phyloP scores from a whole-genome alignment of 53 echinoderm and acorn worm genomes.

The Temnopleurus reevesii region DNA sequence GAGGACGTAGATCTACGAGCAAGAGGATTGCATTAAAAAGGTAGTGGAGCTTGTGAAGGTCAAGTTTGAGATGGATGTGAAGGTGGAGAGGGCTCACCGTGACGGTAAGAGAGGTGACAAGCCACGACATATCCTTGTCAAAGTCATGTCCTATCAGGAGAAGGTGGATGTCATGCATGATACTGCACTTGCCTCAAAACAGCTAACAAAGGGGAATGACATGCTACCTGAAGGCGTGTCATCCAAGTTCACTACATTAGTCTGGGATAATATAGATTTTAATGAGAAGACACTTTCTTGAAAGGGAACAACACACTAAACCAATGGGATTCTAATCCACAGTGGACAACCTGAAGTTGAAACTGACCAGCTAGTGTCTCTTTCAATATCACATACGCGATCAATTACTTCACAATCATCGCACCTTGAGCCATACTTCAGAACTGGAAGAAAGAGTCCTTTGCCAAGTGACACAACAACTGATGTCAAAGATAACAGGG shows the following conservation, averaged over 20 bases:
- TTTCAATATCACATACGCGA: slow-evolving; percentile 34
- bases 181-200: slow-evolving; percentile 54
- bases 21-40: too few relatives aligned
- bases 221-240: neutral
- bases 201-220: neutral
- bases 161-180: slow-evolving; percentile 77
- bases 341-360: neutral
- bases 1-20: too few relatives aligned
- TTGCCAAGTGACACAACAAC: neutral
- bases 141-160: slow-evolving; percentile 67
- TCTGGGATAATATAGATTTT: slow-evolving; percentile 71
- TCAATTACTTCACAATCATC: slow-evolving; percentile 29
- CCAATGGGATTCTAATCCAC: slow-evolving; percentile 61
- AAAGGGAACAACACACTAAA: slow-evolving; percentile 73
- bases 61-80: slow-evolving; percentile 63
- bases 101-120: slow-evolving; percentile 65
- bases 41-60: slow-evolving; percentile 60
- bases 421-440: slow-evolving; percentile 3
- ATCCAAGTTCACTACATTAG: slow-evolving; percentile 43
- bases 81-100: slow-evolving; percentile 60
- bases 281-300: slow-evolving; percentile 70
- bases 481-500: neutral
- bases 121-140: slow-evolving; percentile 72
- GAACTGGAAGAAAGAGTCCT: slow-evolving; percentile 11
- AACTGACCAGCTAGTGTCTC: slow-evolving; percentile 1